These are phyloP conservation scores for Colostygia pectinataria DNA, from an alignment of 2,888 invertebrate species.

Conservation along the genomic window DNA sequence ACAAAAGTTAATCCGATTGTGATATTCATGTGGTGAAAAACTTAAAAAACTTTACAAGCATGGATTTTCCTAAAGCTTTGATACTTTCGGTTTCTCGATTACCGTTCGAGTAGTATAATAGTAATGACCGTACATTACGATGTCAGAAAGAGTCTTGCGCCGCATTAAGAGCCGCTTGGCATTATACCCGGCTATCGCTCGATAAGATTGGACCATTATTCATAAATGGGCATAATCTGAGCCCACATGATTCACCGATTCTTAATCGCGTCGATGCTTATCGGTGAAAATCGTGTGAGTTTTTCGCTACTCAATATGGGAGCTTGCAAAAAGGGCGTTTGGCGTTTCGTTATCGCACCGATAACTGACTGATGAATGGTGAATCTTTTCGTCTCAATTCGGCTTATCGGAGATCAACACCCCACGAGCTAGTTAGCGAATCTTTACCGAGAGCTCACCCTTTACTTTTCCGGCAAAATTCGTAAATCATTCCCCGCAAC, in stretches of 20 bases:
- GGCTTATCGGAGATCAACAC: constrained; percentile 76
- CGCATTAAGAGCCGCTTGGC: constrained; percentile 27
- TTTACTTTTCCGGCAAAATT: constrained; percentile 41
- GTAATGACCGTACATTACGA: constrained; percentile 13
- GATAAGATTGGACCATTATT: constrained; percentile 41
- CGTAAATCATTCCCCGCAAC: constrained; percentile 68
- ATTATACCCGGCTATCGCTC: constrained; percentile 28
- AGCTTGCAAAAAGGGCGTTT: constrained; percentile 60
- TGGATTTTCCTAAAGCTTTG: no score
- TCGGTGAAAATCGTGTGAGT: constrained; percentile 60
- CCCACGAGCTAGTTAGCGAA: constrained; percentile 76
- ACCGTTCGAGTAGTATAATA: constrained; percentile 12
- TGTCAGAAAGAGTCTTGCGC: constrained; percentile 15
- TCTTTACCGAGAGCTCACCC: constrained; percentile 50
- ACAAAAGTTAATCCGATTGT: no score
- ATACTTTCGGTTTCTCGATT: no score
- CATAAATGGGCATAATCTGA: constrained; percentile 45
- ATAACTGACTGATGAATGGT: constrained; percentile 82
- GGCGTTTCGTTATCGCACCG: constrained; percentile 67
- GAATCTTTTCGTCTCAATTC: constrained; percentile 76
- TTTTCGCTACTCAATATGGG: constrained; percentile 64
- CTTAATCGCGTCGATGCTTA: constrained; percentile 54
- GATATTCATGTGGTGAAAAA: no score
- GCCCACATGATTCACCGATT: constrained; percentile 38
- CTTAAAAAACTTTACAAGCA: no score